Conservation (phyloP, 2,888 invertebrate species). For the Horisme vitalbata region DNA sequence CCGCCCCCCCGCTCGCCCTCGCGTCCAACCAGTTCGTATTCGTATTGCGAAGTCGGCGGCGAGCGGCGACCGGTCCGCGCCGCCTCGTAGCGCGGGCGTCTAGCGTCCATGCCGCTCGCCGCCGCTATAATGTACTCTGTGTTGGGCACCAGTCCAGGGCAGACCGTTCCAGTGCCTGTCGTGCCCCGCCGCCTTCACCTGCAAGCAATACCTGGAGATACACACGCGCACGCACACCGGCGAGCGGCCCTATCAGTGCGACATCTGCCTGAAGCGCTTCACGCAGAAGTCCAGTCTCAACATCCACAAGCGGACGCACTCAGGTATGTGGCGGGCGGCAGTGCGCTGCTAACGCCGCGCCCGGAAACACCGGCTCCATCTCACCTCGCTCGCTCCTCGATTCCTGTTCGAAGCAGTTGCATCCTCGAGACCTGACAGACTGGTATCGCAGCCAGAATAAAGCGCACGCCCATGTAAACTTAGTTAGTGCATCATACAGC, state of each 20-base stretch:
- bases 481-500: background rate
- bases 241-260: conserved; percentile 86
- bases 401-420: background rate
- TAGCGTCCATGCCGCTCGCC: conserved; percentile 73
- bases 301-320: conserved; percentile 91
- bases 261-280: conserved; percentile 90
- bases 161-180: conserved; percentile 84
- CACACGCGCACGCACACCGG: conserved; percentile 85
- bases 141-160: conserved; percentile 83
- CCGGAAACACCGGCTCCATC: background rate
- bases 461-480: background rate
- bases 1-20: conserved; percentile 59
- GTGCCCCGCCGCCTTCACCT: conserved; percentile 83
- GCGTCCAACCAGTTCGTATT: conserved; percentile 47
- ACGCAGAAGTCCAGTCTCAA: conserved; percentile 92
- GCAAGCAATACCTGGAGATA: conserved; percentile 84
- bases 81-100: conserved; percentile 74
- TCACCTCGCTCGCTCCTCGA: background rate
- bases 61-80: conserved; percentile 78
- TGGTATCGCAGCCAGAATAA: background rate
- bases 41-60: conserved; percentile 69
- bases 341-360: conserved; percentile 17
- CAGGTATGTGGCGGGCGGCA: conserved; percentile 71
- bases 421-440: no score
- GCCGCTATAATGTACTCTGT: conserved; percentile 78